These are phyloP conservation scores for Corbicula japonica DNA, from an alignment of 2,888 invertebrate species.

Conservation along the genomic window DNA sequence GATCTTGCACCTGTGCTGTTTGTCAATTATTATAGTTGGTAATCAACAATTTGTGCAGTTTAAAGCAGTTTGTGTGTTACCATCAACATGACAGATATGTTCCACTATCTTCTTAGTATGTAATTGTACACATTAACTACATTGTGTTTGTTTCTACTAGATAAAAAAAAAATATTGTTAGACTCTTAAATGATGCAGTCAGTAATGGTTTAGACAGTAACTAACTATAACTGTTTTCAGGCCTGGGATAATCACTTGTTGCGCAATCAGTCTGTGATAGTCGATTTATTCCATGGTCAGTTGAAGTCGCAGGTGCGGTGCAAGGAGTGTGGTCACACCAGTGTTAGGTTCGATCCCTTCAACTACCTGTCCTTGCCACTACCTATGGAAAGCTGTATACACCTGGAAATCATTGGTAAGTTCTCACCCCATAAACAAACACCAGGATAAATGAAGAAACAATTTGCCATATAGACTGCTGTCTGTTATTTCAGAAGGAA, in stretches of 20 bases:
- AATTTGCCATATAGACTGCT: too few relatives aligned
- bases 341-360: slow-evolving; percentile 96
- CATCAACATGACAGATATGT: too few relatives aligned
- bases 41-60: too few relatives aligned
- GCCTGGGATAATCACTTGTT: slow-evolving; percentile 95
- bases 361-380: slow-evolving; percentile 95
- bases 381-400: slow-evolving; percentile 95
- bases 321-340: slow-evolving; percentile 93
- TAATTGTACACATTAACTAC: too few relatives aligned
- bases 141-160: too few relatives aligned
- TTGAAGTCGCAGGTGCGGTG: slow-evolving; percentile 95
- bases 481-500: too few relatives aligned
- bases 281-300: slow-evolving; percentile 96
- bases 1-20: too few relatives aligned
- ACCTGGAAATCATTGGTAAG: slow-evolving; percentile 92
- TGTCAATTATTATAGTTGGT: too few relatives aligned
- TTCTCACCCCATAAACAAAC: too few relatives aligned
- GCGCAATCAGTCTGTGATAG: slow-evolving; percentile 94
- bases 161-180: not conserved
- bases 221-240: slow-evolving; percentile 74
- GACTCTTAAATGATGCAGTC: not conserved
- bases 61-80: too few relatives aligned
- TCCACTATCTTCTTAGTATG: too few relatives aligned
- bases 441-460: too few relatives aligned
- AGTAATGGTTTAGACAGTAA: not conserved